phyloP scores from a whole-genome alignment of 1,140 invertebrate species.

The Cotesia glomerata region DNA sequence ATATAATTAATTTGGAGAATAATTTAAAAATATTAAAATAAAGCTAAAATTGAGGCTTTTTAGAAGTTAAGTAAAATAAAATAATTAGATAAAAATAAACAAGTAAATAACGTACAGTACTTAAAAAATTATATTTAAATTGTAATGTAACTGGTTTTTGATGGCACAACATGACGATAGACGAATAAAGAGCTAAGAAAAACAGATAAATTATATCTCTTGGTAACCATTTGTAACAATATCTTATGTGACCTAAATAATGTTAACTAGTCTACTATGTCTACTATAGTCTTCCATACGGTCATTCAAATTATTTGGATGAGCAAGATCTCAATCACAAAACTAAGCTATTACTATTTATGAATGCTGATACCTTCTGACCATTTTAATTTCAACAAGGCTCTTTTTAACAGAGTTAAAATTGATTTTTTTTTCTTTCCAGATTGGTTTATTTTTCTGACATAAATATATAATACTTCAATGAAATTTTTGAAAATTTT shows the following conservation, averaged over 20 bases:
- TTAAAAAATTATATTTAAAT: background rate
- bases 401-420: background rate
- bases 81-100: background rate
- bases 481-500: too few species aligned
- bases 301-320: slow-evolving; percentile 13
- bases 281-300: slow-evolving; percentile 16
- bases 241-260: slow-evolving; percentile 43
- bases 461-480: too few species aligned
- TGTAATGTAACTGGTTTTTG: background rate
- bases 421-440: too few species aligned
- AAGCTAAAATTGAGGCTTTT: too few species aligned
- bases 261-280: slow-evolving; percentile 26
- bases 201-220: background rate
- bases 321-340: slow-evolving; percentile 1
- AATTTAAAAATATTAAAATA: too few species aligned
- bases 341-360: too few species aligned
- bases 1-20: too few species aligned
- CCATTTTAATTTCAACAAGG: too few species aligned
- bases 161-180: background rate
- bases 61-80: background rate
- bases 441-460: background rate
- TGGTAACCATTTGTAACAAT: background rate
- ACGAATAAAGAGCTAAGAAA: background rate
- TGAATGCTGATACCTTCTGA: too few species aligned
- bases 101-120: background rate